Percentiles rank a stretch among this genome's conserved stretches.
These are phyloP conservation scores for Drosophila aldrichi DNA, from an alignment of 2,888 invertebrate species.

Conservation along the genomic window DNA sequence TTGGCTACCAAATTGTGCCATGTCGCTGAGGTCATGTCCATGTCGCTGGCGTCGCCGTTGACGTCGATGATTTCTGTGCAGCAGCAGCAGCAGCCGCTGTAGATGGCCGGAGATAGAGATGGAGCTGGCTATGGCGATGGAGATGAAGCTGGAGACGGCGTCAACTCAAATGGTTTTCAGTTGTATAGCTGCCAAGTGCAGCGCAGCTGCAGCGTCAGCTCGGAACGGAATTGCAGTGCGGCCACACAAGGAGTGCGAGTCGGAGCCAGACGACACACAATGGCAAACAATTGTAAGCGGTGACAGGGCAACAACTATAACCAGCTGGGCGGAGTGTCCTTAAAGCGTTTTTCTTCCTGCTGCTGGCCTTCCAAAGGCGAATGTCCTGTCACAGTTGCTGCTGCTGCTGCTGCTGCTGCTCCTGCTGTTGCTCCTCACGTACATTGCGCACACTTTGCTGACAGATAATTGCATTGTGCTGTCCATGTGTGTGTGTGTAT, in stretches of 20 bases:
- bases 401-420: slow-evolving; percentile 6
- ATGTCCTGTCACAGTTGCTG: slow-evolving; percentile 25
- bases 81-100: slow-evolving; percentile 10
- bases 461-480: slow-evolving; percentile 74
- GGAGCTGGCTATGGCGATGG: slow-evolving; percentile 15
- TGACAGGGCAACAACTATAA: slow-evolving; percentile 64
- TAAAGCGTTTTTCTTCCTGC: slow-evolving; percentile 50
- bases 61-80: slow-evolving; percentile 62
- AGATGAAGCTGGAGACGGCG: slow-evolving; percentile 25
- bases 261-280: slow-evolving; percentile 7
- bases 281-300: slow-evolving; percentile 78
- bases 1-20: slow-evolving; percentile 45
- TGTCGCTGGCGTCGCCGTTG: slow-evolving; percentile 68
- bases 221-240: slow-evolving; percentile 72
- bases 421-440: slow-evolving; percentile 53
- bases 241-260: slow-evolving; percentile 51
- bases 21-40: slow-evolving; percentile 70
- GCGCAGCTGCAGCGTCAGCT: slow-evolving; percentile 51
- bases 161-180: slow-evolving; percentile 73
- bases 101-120: slow-evolving; percentile 17
- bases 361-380: slow-evolving; percentile 26
- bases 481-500: slow-evolving; percentile 16
- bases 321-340: slow-evolving; percentile 32
- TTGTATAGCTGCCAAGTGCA: slow-evolving; percentile 76
- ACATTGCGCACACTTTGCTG: slow-evolving; percentile 58